Evolutionary conservation across 2,113 vertebrate species (phyloP), one percentile per base, ranked within the genome.

Genomic region (Calyptomena viridis): DNA sequence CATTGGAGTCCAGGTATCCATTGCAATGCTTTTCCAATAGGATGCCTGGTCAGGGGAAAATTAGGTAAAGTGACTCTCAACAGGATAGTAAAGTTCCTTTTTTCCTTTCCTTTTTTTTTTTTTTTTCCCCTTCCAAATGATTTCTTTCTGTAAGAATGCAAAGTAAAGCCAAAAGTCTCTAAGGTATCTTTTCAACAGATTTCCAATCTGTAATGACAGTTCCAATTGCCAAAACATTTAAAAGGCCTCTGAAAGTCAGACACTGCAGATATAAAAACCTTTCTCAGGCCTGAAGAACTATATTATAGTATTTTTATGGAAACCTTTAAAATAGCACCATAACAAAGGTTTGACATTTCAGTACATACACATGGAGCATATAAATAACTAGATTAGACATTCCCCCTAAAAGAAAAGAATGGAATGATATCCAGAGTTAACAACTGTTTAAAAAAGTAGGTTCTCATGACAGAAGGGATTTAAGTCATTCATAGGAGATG

Each of bases 121-220:
- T 40, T 40, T 28, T 62, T 62, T 46, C 40, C 30, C 37, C 25
- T 86, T 84, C 82, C 1, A 13, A 81, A 87, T 72, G 77, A 64
- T 95, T 95, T 89, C 60, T 94, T 84, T 87, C 88, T 95, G 80
- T 90, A 91, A 94, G 90, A 96, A 94, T 93, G 92, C 50, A 60
- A 87, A 96, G 31, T 53, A 87, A 94, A 92, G 95, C 93, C 96
- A 96, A 73, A 94, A 90, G 66, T 94, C 93, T 95, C 85, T 56
- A 87, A 94, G 71, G 95, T 94, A 97, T 94, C 95, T 94, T 92
- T 97, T 95, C 95, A 95, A 71, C 95, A 96, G 88, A 64, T 60
- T 85, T 97, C 73, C 84, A 93, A 93, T 84, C 77, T 95, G 80
- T 86, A 93, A 96, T 74, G 76, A 47, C 82, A 63, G 14, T 83